A percentile compares a stretch with the other conserved stretches of the same genome.
Evolutionary conservation across 1,140 invertebrate species (phyloP).

Genomic region (Apis dorsata): DNA sequence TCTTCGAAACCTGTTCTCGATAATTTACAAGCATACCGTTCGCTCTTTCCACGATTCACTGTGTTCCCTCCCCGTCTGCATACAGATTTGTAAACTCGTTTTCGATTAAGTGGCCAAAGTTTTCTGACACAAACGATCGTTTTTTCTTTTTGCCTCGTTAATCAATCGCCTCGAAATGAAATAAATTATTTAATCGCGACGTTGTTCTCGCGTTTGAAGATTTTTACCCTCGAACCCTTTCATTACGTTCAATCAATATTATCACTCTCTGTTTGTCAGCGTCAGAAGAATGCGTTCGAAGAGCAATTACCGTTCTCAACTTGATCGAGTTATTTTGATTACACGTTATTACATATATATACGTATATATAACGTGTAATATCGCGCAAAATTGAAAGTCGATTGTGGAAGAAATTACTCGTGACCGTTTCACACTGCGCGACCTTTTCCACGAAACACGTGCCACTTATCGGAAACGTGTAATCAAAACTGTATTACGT

Average conservation of each 20-base stretch:
- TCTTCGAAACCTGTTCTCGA: neutral
- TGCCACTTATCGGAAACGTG: neutral
- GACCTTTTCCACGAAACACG: neutral
- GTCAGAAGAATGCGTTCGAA: neutral
- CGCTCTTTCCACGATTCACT: neutral
- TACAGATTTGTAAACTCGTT: neutral
- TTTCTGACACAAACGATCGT: too few relatives aligned
- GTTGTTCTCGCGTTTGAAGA: too few relatives aligned
- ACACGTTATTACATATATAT: neutral
- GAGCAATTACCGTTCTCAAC: neutral
- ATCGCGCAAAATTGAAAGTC: neutral
- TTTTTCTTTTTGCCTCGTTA: too few relatives aligned
- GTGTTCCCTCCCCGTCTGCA: too few relatives aligned
- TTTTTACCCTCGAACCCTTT: neutral
- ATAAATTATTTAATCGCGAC: neutral
- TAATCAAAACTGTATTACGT: slow-evolving; percentile 3
- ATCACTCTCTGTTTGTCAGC: neutral
- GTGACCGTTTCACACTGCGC: too few relatives aligned
- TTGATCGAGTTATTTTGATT: slow-evolving; percentile 13
- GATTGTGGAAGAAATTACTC: neutral
- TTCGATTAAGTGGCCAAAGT: neutral
- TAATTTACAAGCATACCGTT: slow-evolving; percentile 8
- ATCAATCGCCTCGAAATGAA: too few relatives aligned
- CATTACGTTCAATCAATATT: neutral
- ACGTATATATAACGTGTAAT: neutral